Evolutionary conservation across 2,797 vertebrate species (phyloP).

Genomic region (Valencia hispanica): DNA sequence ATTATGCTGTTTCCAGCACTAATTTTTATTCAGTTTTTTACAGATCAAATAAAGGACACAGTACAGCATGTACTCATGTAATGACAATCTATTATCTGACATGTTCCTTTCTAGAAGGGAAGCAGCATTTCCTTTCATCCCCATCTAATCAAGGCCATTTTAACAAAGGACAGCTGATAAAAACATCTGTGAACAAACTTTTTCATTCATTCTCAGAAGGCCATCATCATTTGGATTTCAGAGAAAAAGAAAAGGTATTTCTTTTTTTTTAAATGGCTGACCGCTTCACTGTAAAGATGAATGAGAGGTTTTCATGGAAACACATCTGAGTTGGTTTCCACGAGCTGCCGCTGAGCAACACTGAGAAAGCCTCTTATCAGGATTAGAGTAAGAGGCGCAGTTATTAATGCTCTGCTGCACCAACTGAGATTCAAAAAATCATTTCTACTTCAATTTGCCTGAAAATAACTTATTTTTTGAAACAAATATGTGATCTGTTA

Average conservation of each 20-base stretch:
- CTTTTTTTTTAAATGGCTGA: conserved; percentile 20
- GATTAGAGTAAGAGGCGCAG: conserved; percentile 67
- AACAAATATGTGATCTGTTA: background rate
- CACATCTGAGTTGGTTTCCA: conserved; percentile 44
- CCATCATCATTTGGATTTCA: conserved; percentile 27
- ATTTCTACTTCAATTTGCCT: background rate
- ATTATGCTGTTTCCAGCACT: background rate
- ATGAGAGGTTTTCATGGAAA: conserved; percentile 58
- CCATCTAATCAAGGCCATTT: conserved; percentile 1
- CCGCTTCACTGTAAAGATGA: conserved; percentile 30
- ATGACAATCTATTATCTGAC: conserved; percentile 8
- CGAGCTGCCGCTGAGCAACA: conserved; percentile 54
- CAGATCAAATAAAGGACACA: background rate
- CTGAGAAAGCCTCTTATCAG: conserved; percentile 76
- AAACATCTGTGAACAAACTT: conserved; percentile 23
- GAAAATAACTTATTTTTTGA: conserved; percentile 4
- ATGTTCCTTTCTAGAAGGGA: conserved; percentile 5
- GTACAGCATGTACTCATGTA: conserved; percentile 4
- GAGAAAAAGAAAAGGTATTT: conserved; percentile 27
- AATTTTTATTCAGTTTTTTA: background rate
- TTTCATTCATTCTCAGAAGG: conserved; percentile 33
- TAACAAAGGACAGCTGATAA: conserved; percentile 1
- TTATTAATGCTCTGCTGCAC: conserved; percentile 65
- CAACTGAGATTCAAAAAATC: conserved; percentile 29
- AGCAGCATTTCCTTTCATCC: background rate